These are phyloP conservation scores for Drosophila pegasa DNA, from an alignment of 2,888 invertebrate species.

Conservation along the genomic window DNA sequence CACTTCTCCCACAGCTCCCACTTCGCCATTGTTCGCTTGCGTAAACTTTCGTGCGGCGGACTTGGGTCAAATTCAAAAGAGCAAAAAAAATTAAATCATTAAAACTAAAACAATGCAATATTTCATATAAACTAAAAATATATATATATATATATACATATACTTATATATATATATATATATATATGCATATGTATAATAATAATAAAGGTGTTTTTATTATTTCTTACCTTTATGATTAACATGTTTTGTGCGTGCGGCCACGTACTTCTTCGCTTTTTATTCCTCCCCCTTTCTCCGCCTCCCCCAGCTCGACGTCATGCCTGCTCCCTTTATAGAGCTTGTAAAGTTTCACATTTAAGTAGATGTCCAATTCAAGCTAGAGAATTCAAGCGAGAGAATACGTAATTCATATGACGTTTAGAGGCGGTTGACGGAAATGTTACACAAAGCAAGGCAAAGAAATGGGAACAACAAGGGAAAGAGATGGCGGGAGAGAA, in stretches of 20 bases:
- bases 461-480: no score
- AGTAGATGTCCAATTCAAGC: background rate
- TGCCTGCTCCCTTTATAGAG: background rate
- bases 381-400: constrained; percentile 1
- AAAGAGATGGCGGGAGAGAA: no score
- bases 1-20: constrained; percentile 11
- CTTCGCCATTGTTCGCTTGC: constrained; percentile 62
- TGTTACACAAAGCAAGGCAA: no score
- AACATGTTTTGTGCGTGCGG: constrained; percentile 60
- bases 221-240: constrained; percentile 38
- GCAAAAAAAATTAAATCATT: constrained; percentile 25
- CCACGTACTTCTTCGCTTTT: constrained; percentile 19
- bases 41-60: constrained; percentile 66
- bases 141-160: constrained; percentile 6
- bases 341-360: background rate
- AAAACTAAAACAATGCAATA: constrained; percentile 39
- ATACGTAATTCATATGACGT: background rate
- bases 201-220: background rate
- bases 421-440: background rate
- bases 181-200: background rate
- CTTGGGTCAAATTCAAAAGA: constrained; percentile 18
- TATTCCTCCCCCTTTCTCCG: background rate
- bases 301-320: background rate
- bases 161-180: constrained; percentile 16
- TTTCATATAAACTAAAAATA: no score